phyloP scores from a whole-genome alignment of 1,140 invertebrate species.

The Rhynchophorus ferrugineus region DNA sequence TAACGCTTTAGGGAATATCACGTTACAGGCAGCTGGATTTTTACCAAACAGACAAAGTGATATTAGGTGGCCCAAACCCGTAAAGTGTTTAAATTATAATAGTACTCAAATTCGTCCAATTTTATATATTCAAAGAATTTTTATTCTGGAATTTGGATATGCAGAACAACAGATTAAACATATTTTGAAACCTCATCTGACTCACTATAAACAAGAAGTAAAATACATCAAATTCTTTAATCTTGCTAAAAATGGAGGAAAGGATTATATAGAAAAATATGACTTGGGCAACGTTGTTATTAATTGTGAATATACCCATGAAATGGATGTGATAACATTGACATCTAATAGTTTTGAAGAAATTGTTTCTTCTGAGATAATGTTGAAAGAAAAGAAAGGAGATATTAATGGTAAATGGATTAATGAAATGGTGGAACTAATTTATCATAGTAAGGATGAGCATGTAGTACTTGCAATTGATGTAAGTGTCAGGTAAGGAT shows the following conservation, averaged over 20 bases:
- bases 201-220: neutral
- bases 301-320: neutral
- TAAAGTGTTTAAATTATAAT: conserved; percentile 1
- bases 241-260: conserved; percentile 6
- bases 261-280: conserved; percentile 3
- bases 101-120: neutral
- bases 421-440: conserved; percentile 3
- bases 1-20: conserved; percentile 6
- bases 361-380: conserved; percentile 3
- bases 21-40: conserved; percentile 1
- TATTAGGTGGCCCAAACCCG: neutral
- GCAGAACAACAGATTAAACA: conserved; percentile 6
- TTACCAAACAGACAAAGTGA: neutral
- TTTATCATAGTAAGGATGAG: conserved; percentile 11
- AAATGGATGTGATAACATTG: neutral
- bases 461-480: conserved; percentile 10
- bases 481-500: conserved; percentile 9
- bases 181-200: conserved; percentile 2
- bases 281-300: neutral
- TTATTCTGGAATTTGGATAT: neutral
- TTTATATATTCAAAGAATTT: conserved; percentile 13
- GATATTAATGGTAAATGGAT: conserved; percentile 5
- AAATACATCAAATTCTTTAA: conserved; percentile 7
- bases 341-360: neutral
- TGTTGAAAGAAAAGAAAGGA: neutral